Base-by-base conservation (phyloP, 2,797 vertebrate species). In the Fundulus diaphanus region DNA sequence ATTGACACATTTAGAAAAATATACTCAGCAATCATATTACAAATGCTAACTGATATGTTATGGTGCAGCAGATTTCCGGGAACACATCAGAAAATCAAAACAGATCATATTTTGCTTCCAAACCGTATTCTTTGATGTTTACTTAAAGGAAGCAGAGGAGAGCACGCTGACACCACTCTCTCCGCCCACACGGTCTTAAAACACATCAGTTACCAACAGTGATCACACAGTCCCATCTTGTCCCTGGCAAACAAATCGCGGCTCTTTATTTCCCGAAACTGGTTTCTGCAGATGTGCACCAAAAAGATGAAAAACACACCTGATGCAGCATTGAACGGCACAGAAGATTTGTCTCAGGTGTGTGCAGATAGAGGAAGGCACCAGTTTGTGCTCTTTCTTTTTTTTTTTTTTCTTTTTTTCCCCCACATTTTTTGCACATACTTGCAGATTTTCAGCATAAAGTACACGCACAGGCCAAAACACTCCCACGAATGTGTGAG, bases 191-290 rank as follows among this genome's bases (percentile, higher is more conserved):
- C 83, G 72, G 83, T 81, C 79, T 89, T 20, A 57, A 82, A 83
- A 82, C 82, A 42, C 78, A 86, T 87, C 84, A 86, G 87, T 86
- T 82, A 78, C 71, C 75, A 52, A 61, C 72, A 73, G 78, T 84
- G 93, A 93, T 94, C 92, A 93, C 90, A 93, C 85, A 83, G 79
- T 87, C 78, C 82, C 84, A 88, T 91, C 89, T 89, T 90, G 86
- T 93, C 87, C 86, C 87, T 85, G 85, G 77, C 87, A 93, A 92
- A 93, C 91, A 91, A 93, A 92, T 85, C 82, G 76, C 59, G 82
- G 80, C 83, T 84, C 78, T 85, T 85, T 79, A 76, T 89, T 90
- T 88, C 88, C 89, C 87, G 82, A 84, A 88, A 85, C 87, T 87
- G 91, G 88, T 89, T 91, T 87, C 88, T 81, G 87, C 81, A 90